Evolutionary conservation across 2,113 vertebrate species (phyloP).

Genomic region (Tupaia chinensis): DNA sequence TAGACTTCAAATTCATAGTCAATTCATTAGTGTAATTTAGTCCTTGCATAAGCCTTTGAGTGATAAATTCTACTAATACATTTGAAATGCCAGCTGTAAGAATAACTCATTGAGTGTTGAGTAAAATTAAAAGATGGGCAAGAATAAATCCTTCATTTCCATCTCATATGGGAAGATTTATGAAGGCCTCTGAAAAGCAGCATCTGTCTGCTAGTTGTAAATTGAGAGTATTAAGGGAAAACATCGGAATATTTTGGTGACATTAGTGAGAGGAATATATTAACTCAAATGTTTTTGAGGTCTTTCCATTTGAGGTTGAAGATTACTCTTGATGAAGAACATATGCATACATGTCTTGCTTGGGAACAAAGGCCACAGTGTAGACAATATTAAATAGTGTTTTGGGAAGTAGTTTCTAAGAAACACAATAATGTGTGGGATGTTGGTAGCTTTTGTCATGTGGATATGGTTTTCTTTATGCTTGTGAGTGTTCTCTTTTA

Average conservation of each 20-base stretch:
- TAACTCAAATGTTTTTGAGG: slow-evolving; percentile 70
- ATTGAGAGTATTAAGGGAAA: slow-evolving; percentile 77
- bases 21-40: slow-evolving; percentile 90
- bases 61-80: slow-evolving; percentile 86
- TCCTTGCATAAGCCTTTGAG: slow-evolving; percentile 83
- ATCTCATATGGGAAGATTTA: slow-evolving; percentile 82
- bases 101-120: slow-evolving; percentile 85
- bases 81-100: slow-evolving; percentile 86
- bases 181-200: slow-evolving; percentile 77
- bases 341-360: slow-evolving; percentile 60
- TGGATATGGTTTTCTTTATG: slow-evolving; percentile 39
- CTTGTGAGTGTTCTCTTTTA: slow-evolving; percentile 11
- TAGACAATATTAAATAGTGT: slow-evolving; percentile 55
- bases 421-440: slow-evolving; percentile 26
- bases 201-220: slow-evolving; percentile 80
- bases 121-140: slow-evolving; percentile 85
- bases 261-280: slow-evolving; percentile 49
- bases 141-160: slow-evolving; percentile 85
- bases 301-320: slow-evolving; percentile 60
- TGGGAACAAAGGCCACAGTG: slow-evolving; percentile 44
- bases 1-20: slow-evolving; percentile 87
- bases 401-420: slow-evolving; percentile 59
- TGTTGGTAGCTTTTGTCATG: slow-evolving; percentile 22
- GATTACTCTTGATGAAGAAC: slow-evolving; percentile 66
- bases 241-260: slow-evolving; percentile 65